Percentiles rank a stretch among this genome's conserved stretches.
Conservation (phyloP, 2,888 invertebrate species). For the Hesperia comma region DNA sequence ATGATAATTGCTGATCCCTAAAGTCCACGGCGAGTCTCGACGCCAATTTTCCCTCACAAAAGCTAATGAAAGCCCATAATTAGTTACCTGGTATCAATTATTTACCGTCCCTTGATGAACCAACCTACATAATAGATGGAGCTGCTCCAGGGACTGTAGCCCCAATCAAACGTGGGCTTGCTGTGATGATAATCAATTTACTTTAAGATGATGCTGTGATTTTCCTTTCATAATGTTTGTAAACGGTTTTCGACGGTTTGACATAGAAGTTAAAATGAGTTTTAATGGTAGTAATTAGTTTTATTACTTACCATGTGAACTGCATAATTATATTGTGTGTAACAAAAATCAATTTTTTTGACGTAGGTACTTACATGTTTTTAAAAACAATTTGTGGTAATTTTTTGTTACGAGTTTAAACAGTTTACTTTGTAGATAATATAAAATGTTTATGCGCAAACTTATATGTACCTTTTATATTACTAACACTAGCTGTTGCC, state of each 20-base stretch:
- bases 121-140: conserved; percentile 44
- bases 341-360: too few relatives aligned
- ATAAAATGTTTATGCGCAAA: too few relatives aligned
- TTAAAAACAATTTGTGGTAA: too few relatives aligned
- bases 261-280: too few relatives aligned
- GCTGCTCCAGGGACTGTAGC: conserved; percentile 36
- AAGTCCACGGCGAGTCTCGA: conserved; percentile 26
- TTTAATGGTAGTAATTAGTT: too few relatives aligned
- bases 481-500: too few relatives aligned
- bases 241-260: neutral
- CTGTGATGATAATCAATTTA: conserved; percentile 24
- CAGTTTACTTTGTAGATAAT: too few relatives aligned
- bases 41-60: conserved; percentile 26
- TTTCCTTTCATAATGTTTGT: neutral
- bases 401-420: too few relatives aligned
- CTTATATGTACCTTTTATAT: too few relatives aligned
- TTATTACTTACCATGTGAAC: too few relatives aligned
- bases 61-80: conserved; percentile 53
- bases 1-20: conserved; percentile 10
- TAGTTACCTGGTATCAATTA: conserved; percentile 67
- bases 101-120: conserved; percentile 51
- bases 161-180: conserved; percentile 26
- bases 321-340: too few relatives aligned
- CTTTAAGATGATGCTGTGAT: conserved; percentile 15
- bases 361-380: too few relatives aligned